These are phyloP conservation scores for Dysmachus trigonus DNA, from an alignment of 2,888 invertebrate species.

Conservation along the genomic window DNA sequence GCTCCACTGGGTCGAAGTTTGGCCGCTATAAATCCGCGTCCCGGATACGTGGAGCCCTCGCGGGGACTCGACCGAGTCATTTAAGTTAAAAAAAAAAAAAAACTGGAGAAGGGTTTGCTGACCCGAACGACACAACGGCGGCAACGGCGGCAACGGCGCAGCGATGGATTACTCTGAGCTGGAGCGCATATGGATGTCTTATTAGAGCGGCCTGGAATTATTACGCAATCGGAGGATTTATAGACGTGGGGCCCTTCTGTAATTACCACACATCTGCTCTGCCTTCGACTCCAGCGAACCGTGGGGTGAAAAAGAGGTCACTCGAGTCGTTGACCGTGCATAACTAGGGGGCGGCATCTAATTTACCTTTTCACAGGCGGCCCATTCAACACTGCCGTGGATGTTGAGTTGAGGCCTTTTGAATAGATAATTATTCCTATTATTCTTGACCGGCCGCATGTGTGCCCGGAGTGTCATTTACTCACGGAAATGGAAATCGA, in stretches of 20 bases:
- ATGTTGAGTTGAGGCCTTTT: conserved; percentile 31
- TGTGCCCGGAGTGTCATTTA: conserved; percentile 1
- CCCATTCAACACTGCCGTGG: conserved; percentile 4
- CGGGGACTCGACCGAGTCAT: background rate
- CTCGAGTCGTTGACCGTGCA: conserved; percentile 8
- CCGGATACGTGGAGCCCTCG: background rate
- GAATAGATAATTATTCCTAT: conserved; percentile 38
- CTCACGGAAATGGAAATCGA: conserved; percentile 34
- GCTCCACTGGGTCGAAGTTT: background rate
- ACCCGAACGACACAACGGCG: background rate
- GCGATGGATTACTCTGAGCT: background rate
- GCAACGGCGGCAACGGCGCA: too few species aligned
- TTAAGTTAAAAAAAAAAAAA: background rate
- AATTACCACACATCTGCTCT: conserved; percentile 21
- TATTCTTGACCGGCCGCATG: conserved; percentile 32
- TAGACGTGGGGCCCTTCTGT: background rate
- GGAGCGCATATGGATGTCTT: background rate
- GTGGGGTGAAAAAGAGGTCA: conserved; percentile 25
- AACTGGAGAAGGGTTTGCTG: background rate
- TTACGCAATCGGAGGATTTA: conserved; percentile 24
- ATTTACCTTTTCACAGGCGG: conserved; percentile 35
- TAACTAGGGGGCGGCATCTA: conserved; percentile 33
- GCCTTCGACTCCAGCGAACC: background rate
- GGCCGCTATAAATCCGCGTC: background rate
- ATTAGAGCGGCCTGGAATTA: conserved; percentile 5